Conservation (phyloP, 2,888 invertebrate genomes). For the Therioaphis trifolii region DNA sequence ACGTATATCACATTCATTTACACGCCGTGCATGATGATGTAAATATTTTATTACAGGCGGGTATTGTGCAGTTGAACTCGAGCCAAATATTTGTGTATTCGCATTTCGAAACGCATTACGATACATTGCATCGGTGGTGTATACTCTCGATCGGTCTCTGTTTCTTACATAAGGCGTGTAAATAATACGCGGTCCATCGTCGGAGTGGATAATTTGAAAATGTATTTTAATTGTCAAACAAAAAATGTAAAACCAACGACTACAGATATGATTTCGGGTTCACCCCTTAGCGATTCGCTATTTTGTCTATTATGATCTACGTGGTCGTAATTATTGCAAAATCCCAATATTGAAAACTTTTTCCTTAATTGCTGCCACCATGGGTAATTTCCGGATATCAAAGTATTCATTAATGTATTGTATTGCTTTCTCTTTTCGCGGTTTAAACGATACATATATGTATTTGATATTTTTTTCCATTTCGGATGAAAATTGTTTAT, state of each 20-base stretch:
- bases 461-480: neutral
- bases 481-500: constrained; percentile 14
- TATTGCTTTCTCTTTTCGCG: constrained; percentile 49
- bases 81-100: neutral
- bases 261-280: too few relatives aligned
- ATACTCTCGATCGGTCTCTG: too few relatives aligned
- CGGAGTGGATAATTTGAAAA: neutral
- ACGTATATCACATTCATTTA: too few relatives aligned
- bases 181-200: neutral
- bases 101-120: neutral
- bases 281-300: too few relatives aligned
- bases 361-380: neutral
- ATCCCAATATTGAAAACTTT: constrained; percentile 16
- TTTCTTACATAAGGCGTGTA: too few relatives aligned
- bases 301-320: too few relatives aligned
- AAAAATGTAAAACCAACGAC: too few relatives aligned
- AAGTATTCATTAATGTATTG: neutral
- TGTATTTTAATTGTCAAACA: too few relatives aligned
- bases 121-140: neutral
- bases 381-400: neutral
- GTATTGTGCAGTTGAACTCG: neutral
- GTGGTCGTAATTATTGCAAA: neutral
- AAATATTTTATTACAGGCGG: neutral
- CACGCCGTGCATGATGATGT: neutral
- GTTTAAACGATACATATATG: constrained; percentile 11